Base-by-base conservation (phyloP, 1,140 invertebrate species). In the Phymorhynchus buccinoides region DNA sequence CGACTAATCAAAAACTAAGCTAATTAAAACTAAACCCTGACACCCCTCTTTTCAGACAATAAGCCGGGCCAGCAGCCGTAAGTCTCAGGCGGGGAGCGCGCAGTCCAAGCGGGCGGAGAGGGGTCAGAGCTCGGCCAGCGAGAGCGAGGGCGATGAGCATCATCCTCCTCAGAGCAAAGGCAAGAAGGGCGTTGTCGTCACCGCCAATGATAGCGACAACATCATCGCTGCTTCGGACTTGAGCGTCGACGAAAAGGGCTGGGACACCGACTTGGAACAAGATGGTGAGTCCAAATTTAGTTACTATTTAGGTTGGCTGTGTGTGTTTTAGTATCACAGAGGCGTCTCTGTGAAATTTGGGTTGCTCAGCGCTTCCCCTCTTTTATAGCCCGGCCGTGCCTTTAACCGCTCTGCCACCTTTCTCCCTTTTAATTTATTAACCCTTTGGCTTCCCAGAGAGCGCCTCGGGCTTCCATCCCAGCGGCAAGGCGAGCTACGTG, bases 191-290 rank as follows among this genome's bases (percentile, higher is more conserved):
- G n/a, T n/a, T n/a, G n/a, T n/a, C n/a, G n/a, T n/a, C n/a, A n/a
- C n/a, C 3, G 22, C 79, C 71, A 71, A 84, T 0, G 90, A 90
- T 3, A 44, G 84, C 16, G 90, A 91, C 77, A 85, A 89, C 30
- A 78, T 82, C 0, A 85, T 83, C 37, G 87, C 89, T 18, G 91
- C 92, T 77, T 89, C 91, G 66, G 84, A 35, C 37, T n/a, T n/a
- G n/a, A n/a, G n/a, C n/a, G n/a, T 4, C 56, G 90, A 91, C 83
- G 92, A 92, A 32, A 91, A 90, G 52, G 91, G 89, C 1, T 92
- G 91, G 87, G 92, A 92, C 80, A 92, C 92, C 37, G 92, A 92
- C 84, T 80, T 92, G 9, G 92, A 92, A 86, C 84, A 87, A 14
- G 91, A 92, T 89, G 91, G 91, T 91, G 86, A 48, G 85, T n/a